Evolutionary conservation across 2,797 vertebrate species (phyloP), one percentile per base, ranked within the genome.

Genomic region (Bovichtus variegatus): DNA sequence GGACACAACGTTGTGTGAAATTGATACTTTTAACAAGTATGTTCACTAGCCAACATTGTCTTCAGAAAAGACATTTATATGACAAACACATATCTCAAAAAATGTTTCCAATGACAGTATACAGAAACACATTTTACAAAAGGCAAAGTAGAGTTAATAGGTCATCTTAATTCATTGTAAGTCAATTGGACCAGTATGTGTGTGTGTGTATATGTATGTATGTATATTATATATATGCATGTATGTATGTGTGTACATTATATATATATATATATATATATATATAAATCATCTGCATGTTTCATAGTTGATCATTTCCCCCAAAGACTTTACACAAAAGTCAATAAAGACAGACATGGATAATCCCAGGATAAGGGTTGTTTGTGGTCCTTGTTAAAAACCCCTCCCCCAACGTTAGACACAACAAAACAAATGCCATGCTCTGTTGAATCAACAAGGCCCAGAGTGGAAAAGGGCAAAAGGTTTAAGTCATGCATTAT

Each of bases 331-430:
- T 3, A 60, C 10, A 72, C 3, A 16, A 21, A 19, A 19, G 5
- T 21, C 31, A 41, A 54, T 36, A 64, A 67, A 7, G 59, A 50
- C 2, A 60, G 29, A 62, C 31, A 50, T n/a, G 27, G 21, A 23
- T n/a, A 74, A 72, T 59, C 47, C 29, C 29, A 61, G 43, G 40
- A 80, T 64, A 27, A 62, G 58, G 64, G 40, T 64, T 27, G 55
- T 60, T 74, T 62, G 64, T 71, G 64, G 9, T 61, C 64, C 59
- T 50, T 67, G 64, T 67, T 76, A 21, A 70, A 69, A 57, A 19
- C 85, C 90, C 87, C 75, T 89, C 84, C 92, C 90, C 90, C 90
- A 87, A 64, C 83, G 81, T 9, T 59, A 85, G 67, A 90, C 83
- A 83, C 71, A 91, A 89, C 83, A 91, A 90, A 89, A 91, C 82